A percentile compares a stretch with the other conserved stretches of the same genome.
Conservation (phyloP, 2,113 vertebrate species). For the Guaruba guarouba region DNA sequence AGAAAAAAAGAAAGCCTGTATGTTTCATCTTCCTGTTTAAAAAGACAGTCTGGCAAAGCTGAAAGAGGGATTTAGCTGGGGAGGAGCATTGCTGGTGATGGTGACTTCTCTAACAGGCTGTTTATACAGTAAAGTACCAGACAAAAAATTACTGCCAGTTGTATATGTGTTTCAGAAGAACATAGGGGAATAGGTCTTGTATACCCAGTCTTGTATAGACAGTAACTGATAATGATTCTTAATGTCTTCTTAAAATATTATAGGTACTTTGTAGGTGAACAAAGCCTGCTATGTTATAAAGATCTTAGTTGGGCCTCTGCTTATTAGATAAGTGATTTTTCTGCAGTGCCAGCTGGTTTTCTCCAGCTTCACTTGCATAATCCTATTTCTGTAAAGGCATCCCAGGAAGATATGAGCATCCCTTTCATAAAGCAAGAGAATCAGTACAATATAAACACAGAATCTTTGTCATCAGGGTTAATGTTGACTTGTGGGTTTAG, state of each 20-base stretch:
- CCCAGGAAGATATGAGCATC: background rate
- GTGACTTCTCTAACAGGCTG: constrained; percentile 5
- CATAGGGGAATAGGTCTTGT: background rate
- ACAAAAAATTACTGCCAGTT: background rate
- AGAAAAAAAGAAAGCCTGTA: background rate
- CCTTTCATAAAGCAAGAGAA: background rate
- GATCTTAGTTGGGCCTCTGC: background rate
- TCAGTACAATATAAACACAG: background rate
- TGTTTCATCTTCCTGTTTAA: constrained; percentile 13
- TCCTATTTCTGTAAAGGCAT: background rate
- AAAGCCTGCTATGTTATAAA: background rate
- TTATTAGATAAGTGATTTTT: background rate
- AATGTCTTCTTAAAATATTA: background rate
- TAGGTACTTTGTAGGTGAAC: background rate
- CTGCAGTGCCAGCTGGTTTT: background rate
- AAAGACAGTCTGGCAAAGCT: background rate
- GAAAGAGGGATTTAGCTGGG: background rate
- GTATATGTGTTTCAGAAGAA: background rate
- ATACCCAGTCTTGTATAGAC: background rate
- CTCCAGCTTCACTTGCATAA: background rate
- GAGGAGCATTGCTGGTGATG: background rate
- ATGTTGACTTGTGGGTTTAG: background rate
- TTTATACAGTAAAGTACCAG: constrained; percentile 19
- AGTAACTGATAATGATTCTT: background rate
- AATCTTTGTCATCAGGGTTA: background rate